Percentiles rank a stretch among this genome's conserved stretches.
Evolutionary conservation across 2,113 vertebrate species (phyloP).

Genomic region (Nannobrachium achirus): DNA sequence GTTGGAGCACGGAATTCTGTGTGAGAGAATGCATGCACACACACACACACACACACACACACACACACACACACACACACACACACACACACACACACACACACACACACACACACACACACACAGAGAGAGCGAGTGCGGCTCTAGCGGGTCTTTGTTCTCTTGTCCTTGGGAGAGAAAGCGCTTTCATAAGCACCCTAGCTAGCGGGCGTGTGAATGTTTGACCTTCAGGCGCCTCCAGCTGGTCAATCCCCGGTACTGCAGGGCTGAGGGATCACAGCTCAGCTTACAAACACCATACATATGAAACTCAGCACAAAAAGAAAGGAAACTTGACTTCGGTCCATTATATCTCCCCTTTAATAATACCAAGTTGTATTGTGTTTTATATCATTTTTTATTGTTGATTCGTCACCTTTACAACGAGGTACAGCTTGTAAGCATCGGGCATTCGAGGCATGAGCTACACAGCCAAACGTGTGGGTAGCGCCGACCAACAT

Average conservation of each 20-base stretch:
- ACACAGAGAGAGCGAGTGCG: slow-evolving; percentile 35
- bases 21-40: slow-evolving; percentile 10
- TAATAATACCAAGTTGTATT: no score
- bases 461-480: no score
- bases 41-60: background rate
- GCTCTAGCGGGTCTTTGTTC: slow-evolving; percentile 75
- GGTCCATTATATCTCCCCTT: no score
- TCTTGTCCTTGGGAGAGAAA: slow-evolving; percentile 75
- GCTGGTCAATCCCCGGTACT: slow-evolving; percentile 56
- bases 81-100: background rate
- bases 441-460: no score
- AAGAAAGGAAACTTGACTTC: no score
- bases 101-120: slow-evolving; percentile 1
- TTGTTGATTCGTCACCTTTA: no score
- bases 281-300: background rate
- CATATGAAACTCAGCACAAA: no score
- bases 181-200: slow-evolving; percentile 72
- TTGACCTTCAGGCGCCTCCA: slow-evolving; percentile 78
- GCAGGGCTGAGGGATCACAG: slow-evolving; percentile 24
- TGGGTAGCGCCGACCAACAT: no score
- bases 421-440: no score
- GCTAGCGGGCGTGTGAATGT: slow-evolving; percentile 74
- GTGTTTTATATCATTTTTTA: no score
- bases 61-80: background rate
- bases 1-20: slow-evolving; percentile 50